Conservation (phyloP, 2,113 vertebrate species). For the Lagopus muta region DNA sequence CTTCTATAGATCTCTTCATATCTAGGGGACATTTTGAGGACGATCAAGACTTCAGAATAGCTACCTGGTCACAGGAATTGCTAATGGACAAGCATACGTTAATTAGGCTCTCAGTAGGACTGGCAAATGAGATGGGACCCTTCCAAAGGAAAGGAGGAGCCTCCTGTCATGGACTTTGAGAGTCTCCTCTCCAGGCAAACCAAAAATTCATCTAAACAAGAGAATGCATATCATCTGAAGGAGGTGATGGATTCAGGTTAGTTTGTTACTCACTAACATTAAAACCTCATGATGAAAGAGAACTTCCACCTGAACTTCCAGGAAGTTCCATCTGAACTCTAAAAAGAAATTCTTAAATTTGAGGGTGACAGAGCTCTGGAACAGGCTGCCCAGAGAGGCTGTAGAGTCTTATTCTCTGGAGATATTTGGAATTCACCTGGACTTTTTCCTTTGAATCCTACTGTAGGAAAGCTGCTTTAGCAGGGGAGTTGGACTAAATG, state of each 20-base stretch:
- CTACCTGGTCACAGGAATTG: background rate
- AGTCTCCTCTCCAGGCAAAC: background rate
- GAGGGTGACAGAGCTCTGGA: background rate
- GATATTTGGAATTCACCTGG: background rate
- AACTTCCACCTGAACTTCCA: background rate
- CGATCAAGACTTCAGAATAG: background rate
- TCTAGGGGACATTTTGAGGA: background rate
- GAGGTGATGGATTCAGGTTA: background rate
- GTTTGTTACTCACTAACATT: background rate
- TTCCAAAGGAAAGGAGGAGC: background rate
- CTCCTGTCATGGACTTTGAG: rapidly evolving
- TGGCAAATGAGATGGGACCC: rapidly evolving
- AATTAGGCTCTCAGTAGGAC: background rate
- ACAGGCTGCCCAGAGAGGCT: background rate
- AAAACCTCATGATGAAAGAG: background rate
- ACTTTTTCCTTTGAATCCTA: background rate
- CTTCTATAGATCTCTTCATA: background rate
- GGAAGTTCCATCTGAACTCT: background rate
- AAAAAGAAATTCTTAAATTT: background rate
- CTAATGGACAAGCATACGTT: background rate
- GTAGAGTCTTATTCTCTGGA: background rate
- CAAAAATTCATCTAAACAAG: background rate
- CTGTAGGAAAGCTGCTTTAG: background rate
- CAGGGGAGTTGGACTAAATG: background rate
- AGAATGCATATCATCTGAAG: background rate